Conservation (phyloP, 2,113 vertebrate genomes). For the Muntiacus muntjak region DNA sequence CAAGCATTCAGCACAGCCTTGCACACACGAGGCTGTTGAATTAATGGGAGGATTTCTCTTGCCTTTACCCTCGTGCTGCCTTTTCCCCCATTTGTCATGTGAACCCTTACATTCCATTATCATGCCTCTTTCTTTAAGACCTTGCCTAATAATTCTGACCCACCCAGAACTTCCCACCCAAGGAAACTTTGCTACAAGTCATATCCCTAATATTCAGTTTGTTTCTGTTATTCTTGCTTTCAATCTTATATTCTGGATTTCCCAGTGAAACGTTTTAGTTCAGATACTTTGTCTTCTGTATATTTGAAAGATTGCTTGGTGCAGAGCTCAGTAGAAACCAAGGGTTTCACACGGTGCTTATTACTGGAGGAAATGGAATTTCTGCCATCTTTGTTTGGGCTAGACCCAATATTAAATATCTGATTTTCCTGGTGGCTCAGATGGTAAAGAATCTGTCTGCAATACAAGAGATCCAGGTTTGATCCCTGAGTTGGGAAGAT, state of each 20-base stretch:
- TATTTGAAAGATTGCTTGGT: not conserved
- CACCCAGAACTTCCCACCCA: not conserved
- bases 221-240: not conserved
- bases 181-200: not conserved
- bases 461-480: not conserved
- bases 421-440: not conserved
- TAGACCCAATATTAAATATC: not conserved
- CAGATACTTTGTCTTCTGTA: not conserved
- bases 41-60: not conserved
- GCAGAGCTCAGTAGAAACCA: not conserved
- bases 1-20: not conserved
- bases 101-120: not conserved
- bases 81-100: not conserved
- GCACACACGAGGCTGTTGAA: not conserved
- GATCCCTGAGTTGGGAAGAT: not conserved
- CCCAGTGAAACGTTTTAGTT: not conserved
- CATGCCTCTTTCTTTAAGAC: not conserved
- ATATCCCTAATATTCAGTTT: not conserved
- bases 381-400: not conserved
- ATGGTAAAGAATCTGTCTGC: not conserved
- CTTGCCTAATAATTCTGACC: not conserved
- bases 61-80: not conserved
- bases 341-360: not conserved
- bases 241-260: not conserved
- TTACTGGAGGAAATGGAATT: not conserved